Conservation (phyloP, 1,140 invertebrate species). For the Sitobion miscanthi region DNA sequence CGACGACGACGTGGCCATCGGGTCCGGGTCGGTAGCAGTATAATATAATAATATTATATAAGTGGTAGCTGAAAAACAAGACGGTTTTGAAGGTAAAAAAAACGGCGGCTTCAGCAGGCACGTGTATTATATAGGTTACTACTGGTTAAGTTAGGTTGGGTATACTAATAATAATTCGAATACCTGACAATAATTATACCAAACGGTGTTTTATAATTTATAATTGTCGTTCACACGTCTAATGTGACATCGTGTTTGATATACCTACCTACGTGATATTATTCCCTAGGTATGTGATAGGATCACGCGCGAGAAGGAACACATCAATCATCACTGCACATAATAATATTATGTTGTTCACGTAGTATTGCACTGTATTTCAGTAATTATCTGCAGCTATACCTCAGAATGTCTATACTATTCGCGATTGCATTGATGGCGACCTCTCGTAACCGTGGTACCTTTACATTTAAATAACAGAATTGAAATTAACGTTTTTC, state of each 20-base stretch:
- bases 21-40: neutral
- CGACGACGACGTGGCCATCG: conserved; percentile 12
- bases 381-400: neutral
- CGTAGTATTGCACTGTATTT: neutral
- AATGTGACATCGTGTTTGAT: neutral
- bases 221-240: neutral
- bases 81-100: neutral
- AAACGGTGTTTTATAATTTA: neutral
- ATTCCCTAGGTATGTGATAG: neutral
- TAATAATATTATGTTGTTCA: neutral
- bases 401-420: neutral
- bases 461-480: neutral
- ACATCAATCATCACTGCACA: neutral
- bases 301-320: neutral
- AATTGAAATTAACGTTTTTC: neutral
- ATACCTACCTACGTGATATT: neutral
- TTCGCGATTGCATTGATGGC: neutral
- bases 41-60: neutral
- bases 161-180: neutral
- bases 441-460: neutral
- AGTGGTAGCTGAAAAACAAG: neutral
- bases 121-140: neutral
- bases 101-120: neutral
- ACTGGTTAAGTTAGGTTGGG: neutral
- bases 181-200: neutral